Conservation (phyloP, 2,888 invertebrate species). For the Monochamus alternatus region DNA sequence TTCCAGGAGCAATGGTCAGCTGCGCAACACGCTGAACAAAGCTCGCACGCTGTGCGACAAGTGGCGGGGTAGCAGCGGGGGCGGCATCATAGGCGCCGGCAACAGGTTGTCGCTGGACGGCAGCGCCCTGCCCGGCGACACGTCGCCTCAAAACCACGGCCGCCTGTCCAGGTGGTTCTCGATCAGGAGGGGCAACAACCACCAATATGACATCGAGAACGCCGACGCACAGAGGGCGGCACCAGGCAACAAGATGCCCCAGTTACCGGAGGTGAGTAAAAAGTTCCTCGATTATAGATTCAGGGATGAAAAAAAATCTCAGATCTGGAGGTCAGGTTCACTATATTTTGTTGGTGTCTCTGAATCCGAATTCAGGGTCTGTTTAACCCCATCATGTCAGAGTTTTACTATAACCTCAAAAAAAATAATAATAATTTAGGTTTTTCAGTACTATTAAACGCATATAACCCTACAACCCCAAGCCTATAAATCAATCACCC, state of each 20-base stretch:
- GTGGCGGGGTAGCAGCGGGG: slow-evolving; percentile 76
- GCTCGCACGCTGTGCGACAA: slow-evolving; percentile 89
- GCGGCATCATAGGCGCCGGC: slow-evolving; percentile 59
- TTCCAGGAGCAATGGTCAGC: slow-evolving; percentile 79
- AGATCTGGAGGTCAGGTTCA: no score
- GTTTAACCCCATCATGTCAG: no score
- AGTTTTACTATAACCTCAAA: no score
- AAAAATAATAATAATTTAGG: no score
- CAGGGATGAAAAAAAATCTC: no score
- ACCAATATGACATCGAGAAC: slow-evolving; percentile 84
- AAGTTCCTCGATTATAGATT: neutral
- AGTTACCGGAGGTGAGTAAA: slow-evolving; percentile 81
- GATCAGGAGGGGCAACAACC: slow-evolving; percentile 85
- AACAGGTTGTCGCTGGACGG: slow-evolving; percentile 64
- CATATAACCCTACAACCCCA: no score
- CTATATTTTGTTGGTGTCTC: slow-evolving; percentile 7
- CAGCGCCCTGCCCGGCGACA: slow-evolving; percentile 62
- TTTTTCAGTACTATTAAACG: no score
- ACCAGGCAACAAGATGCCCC: slow-evolving; percentile 80
- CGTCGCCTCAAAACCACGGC: slow-evolving; percentile 72
- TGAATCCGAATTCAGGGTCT: no score
- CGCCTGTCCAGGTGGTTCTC: slow-evolving; percentile 92
- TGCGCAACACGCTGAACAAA: slow-evolving; percentile 86
- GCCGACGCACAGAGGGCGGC: slow-evolving; percentile 65
- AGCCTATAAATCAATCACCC: no score